Evolutionary conservation across 1,140 invertebrate genomes (phyloP).

Genomic region (Tetramorium parvispinum): DNA sequence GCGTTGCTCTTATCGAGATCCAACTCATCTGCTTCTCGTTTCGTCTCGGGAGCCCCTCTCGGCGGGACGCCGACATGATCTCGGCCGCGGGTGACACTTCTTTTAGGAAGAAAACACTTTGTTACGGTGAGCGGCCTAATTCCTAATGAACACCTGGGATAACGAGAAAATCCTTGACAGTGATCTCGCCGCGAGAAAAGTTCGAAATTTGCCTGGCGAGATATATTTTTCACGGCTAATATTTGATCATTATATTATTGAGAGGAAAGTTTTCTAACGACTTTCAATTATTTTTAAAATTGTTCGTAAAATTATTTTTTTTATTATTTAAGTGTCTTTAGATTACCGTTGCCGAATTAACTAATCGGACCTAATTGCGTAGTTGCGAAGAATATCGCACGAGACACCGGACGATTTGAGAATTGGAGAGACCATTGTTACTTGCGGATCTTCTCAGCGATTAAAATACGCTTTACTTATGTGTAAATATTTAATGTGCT

Average conservation of each 20-base stretch:
- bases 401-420: neutral
- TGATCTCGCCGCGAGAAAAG: neutral
- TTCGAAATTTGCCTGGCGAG: neutral
- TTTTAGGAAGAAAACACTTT: neutral
- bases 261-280: no score
- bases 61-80: slow-evolving; percentile 20
- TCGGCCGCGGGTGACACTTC: slow-evolving; percentile 31
- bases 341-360: neutral
- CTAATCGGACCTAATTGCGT: slow-evolving; percentile 1
- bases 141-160: neutral
- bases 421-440: neutral
- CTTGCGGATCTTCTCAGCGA: slow-evolving; percentile 19
- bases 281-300: no score
- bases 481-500: slow-evolving; percentile 36
- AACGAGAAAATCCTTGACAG: neutral
- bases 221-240: neutral
- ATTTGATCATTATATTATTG: neutral
- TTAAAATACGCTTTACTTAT: slow-evolving; percentile 21
- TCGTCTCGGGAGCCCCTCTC: slow-evolving; percentile 22
- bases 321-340: neutral
- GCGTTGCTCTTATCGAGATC: slow-evolving; percentile 56
- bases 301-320: neutral
- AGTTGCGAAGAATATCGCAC: neutral
- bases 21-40: slow-evolving; percentile 56
- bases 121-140: neutral